Conservation (phyloP, 2,113 vertebrate species). For the Heliornis fulica region DNA sequence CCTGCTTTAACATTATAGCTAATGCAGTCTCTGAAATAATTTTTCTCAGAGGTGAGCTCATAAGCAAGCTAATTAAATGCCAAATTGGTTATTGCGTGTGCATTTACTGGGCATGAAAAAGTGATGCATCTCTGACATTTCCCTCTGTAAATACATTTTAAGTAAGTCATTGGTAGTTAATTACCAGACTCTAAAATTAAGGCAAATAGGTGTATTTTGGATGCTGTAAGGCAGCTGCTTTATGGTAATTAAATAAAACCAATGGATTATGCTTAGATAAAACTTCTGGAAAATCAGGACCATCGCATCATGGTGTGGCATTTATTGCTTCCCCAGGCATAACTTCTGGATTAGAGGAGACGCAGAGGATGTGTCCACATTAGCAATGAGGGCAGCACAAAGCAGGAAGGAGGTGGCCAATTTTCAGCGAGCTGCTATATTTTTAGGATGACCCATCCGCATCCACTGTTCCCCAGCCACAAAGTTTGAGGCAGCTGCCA, state of each 20-base stretch:
- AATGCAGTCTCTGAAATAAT: neutral
- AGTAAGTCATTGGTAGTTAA: neutral
- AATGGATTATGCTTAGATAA: neutral
- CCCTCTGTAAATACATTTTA: slow-evolving; percentile 32
- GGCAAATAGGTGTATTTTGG: slow-evolving; percentile 17
- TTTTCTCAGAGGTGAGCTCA: slow-evolving; percentile 40
- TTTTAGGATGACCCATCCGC: neutral
- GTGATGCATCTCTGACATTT: slow-evolving; percentile 1
- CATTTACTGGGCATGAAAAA: slow-evolving; percentile 11
- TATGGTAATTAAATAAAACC: neutral
- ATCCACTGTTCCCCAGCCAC: neutral
- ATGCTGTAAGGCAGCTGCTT: neutral
- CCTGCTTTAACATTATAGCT: neutral
- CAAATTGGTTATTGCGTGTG: neutral
- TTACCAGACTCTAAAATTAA: slow-evolving; percentile 2
- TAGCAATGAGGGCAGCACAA: fast-evolving
- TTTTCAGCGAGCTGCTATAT: neutral
- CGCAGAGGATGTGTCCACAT: neutral
- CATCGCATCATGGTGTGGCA: neutral
- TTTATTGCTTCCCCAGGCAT: neutral
- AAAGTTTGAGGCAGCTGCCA: neutral
- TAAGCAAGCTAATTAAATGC: slow-evolving; percentile 34
- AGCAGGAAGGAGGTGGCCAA: neutral
- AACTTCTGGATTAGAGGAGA: neutral
- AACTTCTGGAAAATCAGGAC: neutral